These are phyloP conservation scores for Acinonyx jubatus DNA, from an alignment of 2,113 vertebrate species.

Conservation along the genomic window DNA sequence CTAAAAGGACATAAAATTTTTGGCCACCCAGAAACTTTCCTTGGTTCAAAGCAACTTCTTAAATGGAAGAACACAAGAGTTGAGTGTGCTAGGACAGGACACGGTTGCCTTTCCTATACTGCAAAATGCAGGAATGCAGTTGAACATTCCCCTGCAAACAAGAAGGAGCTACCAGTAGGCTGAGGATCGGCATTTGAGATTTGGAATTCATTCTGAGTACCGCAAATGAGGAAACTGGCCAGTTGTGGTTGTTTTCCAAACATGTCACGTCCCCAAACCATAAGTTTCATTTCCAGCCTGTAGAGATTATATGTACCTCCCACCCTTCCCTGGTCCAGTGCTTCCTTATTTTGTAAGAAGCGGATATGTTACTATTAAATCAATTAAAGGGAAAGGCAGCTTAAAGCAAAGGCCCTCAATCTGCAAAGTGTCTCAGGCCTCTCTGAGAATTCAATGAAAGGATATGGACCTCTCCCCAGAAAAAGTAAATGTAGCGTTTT, in stretches of 20 bases:
- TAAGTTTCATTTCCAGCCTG: conserved; percentile 50
- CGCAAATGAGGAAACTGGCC: neutral
- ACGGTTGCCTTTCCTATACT: neutral
- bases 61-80: neutral
- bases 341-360: conserved; percentile 2
- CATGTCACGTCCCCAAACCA: neutral
- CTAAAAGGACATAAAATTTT: neutral
- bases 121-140: neutral
- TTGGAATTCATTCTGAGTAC: neutral
- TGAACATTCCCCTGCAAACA: neutral
- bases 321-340: neutral
- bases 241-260: neutral
- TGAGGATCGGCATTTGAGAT: neutral
- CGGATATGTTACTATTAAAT: neutral
- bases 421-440: neutral
- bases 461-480: neutral
- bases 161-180: neutral
- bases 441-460: neutral
- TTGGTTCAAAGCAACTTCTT: neutral
- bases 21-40: neutral
- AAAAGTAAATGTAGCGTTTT: neutral
- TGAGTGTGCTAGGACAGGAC: neutral
- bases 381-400: neutral
- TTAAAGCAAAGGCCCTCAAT: neutral
- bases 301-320: neutral